Evolutionary conservation across 2,888 invertebrate genomes (phyloP).

Genomic region (Volucella inanis): DNA sequence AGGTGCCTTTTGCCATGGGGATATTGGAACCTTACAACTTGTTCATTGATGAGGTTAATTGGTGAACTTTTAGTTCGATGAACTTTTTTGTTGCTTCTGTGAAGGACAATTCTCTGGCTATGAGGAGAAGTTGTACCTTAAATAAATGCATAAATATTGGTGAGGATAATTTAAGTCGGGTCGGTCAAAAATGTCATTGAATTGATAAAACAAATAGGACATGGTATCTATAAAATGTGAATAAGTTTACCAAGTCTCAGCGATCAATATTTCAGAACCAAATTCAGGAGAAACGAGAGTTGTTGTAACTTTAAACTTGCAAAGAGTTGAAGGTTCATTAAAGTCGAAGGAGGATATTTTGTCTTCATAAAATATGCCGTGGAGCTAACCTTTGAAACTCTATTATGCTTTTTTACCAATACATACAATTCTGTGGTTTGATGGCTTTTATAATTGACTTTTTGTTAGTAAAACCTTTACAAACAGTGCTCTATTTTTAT

Average conservation of each 20-base stretch:
- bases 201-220: not conserved
- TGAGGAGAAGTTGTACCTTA: constrained; percentile 35
- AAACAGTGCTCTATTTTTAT: too few species aligned
- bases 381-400: too few species aligned
- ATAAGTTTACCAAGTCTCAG: constrained; percentile 40
- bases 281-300: not conserved
- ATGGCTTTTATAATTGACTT: too few species aligned
- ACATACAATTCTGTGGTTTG: too few species aligned
- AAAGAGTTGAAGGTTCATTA: too few species aligned
- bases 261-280: constrained; percentile 34
- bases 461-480: too few species aligned
- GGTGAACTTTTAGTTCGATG: constrained; percentile 67
- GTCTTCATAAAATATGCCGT: too few species aligned
- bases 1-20: constrained; percentile 29
- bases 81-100: constrained; percentile 37
- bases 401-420: too few species aligned
- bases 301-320: too few species aligned
- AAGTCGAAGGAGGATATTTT: too few species aligned
- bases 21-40: constrained; percentile 61
- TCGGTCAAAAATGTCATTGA: not conserved
- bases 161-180: not conserved
- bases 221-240: constrained; percentile 23
- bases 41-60: constrained; percentile 72
- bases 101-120: constrained; percentile 54
- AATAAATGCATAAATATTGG: constrained; percentile 8